Evolutionary conservation across 2,113 vertebrate species (phyloP).

Genomic region (Indri indri): DNA sequence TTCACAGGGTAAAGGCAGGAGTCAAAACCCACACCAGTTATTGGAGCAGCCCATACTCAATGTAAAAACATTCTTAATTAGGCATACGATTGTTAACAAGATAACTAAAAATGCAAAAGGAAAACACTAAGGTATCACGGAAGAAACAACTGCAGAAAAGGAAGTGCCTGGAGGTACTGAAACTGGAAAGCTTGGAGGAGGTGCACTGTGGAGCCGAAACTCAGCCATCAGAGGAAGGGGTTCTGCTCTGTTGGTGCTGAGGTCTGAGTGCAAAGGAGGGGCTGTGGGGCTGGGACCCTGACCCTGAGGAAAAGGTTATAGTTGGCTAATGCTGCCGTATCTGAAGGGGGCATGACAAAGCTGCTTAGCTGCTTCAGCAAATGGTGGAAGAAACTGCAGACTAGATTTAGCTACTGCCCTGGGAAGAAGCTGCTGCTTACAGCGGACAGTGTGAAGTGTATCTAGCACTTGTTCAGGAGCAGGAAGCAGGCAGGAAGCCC

Average conservation of each 20-base stretch:
- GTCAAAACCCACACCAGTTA: background rate
- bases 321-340: background rate
- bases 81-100: background rate
- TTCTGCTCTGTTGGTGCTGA: background rate
- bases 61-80: background rate
- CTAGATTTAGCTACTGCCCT: background rate
- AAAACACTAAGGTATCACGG: background rate
- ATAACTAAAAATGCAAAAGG: background rate
- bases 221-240: background rate
- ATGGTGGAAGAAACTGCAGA: background rate
- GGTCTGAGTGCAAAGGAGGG: background rate
- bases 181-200: background rate
- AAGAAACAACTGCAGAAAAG: background rate
- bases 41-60: background rate
- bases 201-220: background rate
- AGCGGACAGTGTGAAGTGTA: background rate
- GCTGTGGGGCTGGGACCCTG: rapidly evolving
- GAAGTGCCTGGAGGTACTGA: background rate
- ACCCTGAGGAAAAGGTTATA: background rate
- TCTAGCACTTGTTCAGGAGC: too few species aligned
- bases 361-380: background rate
- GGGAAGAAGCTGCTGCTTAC: background rate
- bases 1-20: too few species aligned
- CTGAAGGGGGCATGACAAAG: background rate
- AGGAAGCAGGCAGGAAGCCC: background rate